phyloP scores from a whole-genome alignment of 2,113 vertebrate species.

The Smithornis capensis region DNA sequence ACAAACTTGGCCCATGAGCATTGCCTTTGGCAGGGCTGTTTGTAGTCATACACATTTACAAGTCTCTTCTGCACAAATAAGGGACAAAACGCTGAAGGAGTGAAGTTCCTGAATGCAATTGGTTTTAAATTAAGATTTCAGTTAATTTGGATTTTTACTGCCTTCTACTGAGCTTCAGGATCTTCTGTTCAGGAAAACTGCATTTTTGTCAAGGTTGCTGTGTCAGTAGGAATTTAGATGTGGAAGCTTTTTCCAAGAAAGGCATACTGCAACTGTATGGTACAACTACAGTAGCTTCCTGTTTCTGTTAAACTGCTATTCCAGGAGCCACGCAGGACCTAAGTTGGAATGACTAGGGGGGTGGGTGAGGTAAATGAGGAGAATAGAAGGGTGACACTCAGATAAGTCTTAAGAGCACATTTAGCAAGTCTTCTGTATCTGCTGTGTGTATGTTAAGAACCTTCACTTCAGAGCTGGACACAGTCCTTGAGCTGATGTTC shows the following conservation, averaged over 20 bases:
- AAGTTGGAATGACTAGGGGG: not conserved
- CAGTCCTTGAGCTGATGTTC: not conserved
- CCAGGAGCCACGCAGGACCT: not conserved
- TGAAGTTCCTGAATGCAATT: not conserved
- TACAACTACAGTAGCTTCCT: not conserved
- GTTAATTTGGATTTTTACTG: not conserved
- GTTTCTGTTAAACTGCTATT: not conserved
- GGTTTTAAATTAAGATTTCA: not conserved
- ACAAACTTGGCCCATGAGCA: not conserved
- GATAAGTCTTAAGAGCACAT: not conserved
- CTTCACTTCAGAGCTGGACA: not conserved
- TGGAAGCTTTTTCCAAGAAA: not conserved
- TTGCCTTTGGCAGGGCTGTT: not conserved
- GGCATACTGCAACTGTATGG: accelerated
- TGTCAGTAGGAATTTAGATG: not conserved
- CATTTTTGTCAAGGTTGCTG: not conserved
- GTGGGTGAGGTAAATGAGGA: not conserved
- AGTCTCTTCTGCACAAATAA: not conserved
- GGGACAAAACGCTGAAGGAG: not conserved
- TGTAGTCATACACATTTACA: not conserved
- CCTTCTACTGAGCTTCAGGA: not conserved
- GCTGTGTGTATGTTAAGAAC: not conserved
- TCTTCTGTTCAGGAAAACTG: not conserved
- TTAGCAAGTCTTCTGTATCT: not conserved
- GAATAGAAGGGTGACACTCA: not conserved